Evolutionary conservation across 2,888 invertebrate species (phyloP).

Genomic region (Cyclophora punctaria): DNA sequence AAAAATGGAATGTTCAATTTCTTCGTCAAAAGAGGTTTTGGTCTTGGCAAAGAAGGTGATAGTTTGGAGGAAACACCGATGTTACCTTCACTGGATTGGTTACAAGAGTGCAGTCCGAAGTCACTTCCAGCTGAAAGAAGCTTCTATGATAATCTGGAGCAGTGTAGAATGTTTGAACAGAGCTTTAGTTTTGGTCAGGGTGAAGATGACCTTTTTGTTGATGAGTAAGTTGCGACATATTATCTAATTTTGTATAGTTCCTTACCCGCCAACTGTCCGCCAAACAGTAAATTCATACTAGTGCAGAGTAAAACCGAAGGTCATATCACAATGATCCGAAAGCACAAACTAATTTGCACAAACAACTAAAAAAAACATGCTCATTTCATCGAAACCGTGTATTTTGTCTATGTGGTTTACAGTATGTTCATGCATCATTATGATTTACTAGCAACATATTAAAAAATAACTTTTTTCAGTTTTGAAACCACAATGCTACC

Average conservation of each 20-base stretch:
- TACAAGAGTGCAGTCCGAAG: conserved; percentile 46
- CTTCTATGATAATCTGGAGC: conserved; percentile 50
- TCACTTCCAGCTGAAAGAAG: conserved; percentile 50
- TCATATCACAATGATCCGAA: no score
- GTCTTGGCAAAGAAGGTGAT: conserved; percentile 39
- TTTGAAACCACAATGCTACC: conserved; percentile 62
- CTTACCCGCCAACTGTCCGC: no score
- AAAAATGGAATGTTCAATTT: conserved; percentile 45
- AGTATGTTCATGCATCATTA: not conserved
- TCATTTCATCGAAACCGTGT: no score
- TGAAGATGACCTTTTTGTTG: conserved; percentile 26
- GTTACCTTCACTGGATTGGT: conserved; percentile 38
- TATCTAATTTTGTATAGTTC: not conserved
- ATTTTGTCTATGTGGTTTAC: no score
- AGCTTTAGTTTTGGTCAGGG: conserved; percentile 25
- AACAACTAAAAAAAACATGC: no score
- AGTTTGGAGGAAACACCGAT: conserved; percentile 37
- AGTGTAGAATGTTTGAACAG: conserved; percentile 48
- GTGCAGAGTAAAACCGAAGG: no score
- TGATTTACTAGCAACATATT: conserved; percentile 31
- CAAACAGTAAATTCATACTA: no score
- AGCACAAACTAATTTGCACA: no score
- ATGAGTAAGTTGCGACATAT: conserved; percentile 32
- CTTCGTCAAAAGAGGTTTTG: conserved; percentile 49
- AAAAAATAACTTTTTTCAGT: conserved; percentile 29